Evolutionary conservation across 2,113 vertebrate species (phyloP).

Genomic region (Solenodon paradoxus): DNA sequence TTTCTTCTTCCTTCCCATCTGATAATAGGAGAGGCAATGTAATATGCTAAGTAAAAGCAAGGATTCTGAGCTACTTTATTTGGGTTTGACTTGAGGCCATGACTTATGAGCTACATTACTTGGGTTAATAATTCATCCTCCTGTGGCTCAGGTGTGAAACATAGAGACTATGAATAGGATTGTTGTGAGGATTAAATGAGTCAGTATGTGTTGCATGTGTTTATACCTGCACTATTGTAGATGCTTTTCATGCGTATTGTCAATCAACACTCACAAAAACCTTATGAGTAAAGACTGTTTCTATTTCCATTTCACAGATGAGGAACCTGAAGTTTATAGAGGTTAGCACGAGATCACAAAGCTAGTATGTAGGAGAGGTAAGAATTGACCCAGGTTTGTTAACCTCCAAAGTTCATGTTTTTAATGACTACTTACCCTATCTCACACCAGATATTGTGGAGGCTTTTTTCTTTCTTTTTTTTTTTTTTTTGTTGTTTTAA

Average conservation of each 20-base stretch:
- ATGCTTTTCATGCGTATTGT: not conserved
- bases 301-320: not conserved
- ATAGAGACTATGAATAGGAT: not conserved
- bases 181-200: not conserved
- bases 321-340: not conserved
- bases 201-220: not conserved
- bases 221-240: not conserved
- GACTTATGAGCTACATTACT: not conserved
- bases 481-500: too few species aligned
- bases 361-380: not conserved
- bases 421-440: not conserved
- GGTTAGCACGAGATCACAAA: not conserved
- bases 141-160: not conserved
- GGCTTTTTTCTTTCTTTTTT: not conserved
- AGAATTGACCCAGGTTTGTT: not conserved
- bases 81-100: not conserved
- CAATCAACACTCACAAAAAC: not conserved
- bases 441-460: not conserved
- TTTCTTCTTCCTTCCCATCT: not conserved
- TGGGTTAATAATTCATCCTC: not conserved
- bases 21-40: not conserved
- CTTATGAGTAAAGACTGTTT: not conserved
- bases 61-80: not conserved
- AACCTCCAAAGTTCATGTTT: not conserved
- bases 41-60: not conserved